A percentile compares a stretch with the other conserved stretches of the same genome.
Conservation (phyloP, 2,113 vertebrate species). For the Spea bombifrons region DNA sequence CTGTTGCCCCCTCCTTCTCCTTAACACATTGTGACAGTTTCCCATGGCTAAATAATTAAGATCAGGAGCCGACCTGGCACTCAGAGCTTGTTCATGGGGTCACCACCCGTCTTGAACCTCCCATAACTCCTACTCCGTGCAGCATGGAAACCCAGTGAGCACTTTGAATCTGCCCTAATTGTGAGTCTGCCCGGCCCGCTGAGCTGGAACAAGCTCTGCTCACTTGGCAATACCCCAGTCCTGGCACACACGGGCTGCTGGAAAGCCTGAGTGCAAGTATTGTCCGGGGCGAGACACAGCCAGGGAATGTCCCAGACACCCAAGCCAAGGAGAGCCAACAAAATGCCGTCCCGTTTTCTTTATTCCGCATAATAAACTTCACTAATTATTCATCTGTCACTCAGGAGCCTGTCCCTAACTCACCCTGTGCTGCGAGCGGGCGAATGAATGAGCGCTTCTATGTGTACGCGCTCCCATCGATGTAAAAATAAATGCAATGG, state of each 20-base stretch:
- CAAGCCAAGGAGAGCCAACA: slow-evolving; percentile 6
- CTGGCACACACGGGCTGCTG: slow-evolving; percentile 24
- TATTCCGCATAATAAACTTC: slow-evolving; percentile 12
- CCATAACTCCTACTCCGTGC: not conserved
- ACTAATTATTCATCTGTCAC: slow-evolving; percentile 17
- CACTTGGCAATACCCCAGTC: slow-evolving; percentile 20
- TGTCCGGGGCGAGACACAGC: slow-evolving; percentile 23
- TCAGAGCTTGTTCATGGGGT: not conserved
- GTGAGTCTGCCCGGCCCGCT: not conserved
- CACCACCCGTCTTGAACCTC: not conserved
- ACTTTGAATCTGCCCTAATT: slow-evolving; percentile 3
- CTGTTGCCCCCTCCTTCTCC: not conserved
- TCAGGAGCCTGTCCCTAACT: slow-evolving; percentile 11
- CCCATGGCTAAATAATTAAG: slow-evolving; percentile 22
- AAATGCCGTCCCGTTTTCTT: not conserved
- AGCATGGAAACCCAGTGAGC: not conserved
- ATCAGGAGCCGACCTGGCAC: slow-evolving; percentile 5
- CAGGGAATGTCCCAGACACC: slow-evolving; percentile 9
- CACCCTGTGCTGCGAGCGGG: not conserved
- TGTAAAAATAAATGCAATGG: too few relatives aligned
- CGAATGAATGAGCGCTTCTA: not conserved
- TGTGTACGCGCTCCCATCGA: too few relatives aligned
- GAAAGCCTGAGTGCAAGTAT: slow-evolving; percentile 10
- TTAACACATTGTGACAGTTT: slow-evolving; percentile 1
- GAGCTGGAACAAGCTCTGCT: slow-evolving; percentile 28